Evolutionary conservation across 1,140 invertebrate species (phyloP), one percentile per base, ranked within the genome.

Genomic region (Pseudomyrmex concolor): DNA sequence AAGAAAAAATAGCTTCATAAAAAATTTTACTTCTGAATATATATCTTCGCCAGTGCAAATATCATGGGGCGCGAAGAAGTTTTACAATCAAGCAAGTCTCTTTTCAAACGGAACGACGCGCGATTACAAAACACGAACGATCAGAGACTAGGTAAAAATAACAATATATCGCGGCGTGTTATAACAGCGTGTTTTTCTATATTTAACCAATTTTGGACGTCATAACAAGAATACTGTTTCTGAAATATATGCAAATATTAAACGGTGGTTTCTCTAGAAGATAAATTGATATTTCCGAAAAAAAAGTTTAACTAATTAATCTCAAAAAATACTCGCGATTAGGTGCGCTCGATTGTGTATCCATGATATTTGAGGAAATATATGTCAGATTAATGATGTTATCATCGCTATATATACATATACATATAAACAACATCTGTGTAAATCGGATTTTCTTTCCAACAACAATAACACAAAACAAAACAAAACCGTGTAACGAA

Each of bases 251-350:
- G 5, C 15, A 22, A 59, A 17, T 45, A 12, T 9, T 9, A 48
- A 54, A 17, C 25, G 25, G 45, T 45, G 2, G 10, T 78, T 57
- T 48, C 74, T 57, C 67, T 19, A 17, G 51, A 54, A 13, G 67
- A 1, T 10, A 22, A 2, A 25, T 45, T 25, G 7, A 57, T 59
- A 25, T 12, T 78, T 78, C 19, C 63, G 8, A 54, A 66, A 54
- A 77, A 77, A 67, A 77, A 76, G 45, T 48, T 5, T 9, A 0
- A 57, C 19, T 34, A 34, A 34, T 34, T 34, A 70, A 45, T 57
- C 15, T 68, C 25, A 70, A 70, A 78, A 0, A 34, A 34, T 34
- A 34, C 34, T 34, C 7, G 68, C 54, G 43, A 80, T 77, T 57
- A 48, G n/a, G 25, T 25, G 25, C n/a, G 60, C 60, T 34, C 34